Percentiles rank a stretch among this genome's conserved stretches.
Evolutionary conservation across 2,113 vertebrate species (phyloP).

Genomic region (Gallinago jamesoni): DNA sequence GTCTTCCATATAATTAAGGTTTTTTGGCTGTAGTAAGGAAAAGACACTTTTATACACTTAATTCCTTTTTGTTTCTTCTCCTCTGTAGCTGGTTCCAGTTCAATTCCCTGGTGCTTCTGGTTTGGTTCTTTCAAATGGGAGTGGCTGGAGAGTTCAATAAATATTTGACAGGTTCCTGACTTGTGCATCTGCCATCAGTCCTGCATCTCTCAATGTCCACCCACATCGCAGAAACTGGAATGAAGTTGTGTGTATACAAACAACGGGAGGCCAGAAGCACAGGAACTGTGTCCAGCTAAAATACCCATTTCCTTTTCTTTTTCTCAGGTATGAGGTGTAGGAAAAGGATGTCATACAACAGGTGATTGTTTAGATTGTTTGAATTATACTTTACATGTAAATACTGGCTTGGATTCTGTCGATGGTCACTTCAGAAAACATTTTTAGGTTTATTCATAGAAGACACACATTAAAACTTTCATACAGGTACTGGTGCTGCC

Average conservation of each 20-base stretch:
- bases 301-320: not conserved
- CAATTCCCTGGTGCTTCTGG: not conserved
- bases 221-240: not conserved
- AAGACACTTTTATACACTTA: not conserved
- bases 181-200: not conserved
- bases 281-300: not conserved
- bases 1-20: slow-evolving; percentile 35
- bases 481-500: not conserved
- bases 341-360: not conserved
- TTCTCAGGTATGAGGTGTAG: not conserved
- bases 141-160: not conserved
- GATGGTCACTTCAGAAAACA: not conserved
- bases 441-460: not conserved
- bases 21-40: not conserved
- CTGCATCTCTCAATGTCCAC: not conserved
- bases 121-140: not conserved
- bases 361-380: not conserved
- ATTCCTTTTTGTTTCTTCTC: not conserved
- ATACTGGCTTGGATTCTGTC: not conserved
- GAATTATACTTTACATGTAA: not conserved
- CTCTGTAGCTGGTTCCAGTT: not conserved
- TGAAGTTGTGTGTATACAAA: not conserved
- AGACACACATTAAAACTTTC: not conserved
- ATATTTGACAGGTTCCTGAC: not conserved
- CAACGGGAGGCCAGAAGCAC: not conserved